Evolutionary conservation across 2,888 invertebrate species (phyloP).

Genomic region (Ametastegia equiseti): DNA sequence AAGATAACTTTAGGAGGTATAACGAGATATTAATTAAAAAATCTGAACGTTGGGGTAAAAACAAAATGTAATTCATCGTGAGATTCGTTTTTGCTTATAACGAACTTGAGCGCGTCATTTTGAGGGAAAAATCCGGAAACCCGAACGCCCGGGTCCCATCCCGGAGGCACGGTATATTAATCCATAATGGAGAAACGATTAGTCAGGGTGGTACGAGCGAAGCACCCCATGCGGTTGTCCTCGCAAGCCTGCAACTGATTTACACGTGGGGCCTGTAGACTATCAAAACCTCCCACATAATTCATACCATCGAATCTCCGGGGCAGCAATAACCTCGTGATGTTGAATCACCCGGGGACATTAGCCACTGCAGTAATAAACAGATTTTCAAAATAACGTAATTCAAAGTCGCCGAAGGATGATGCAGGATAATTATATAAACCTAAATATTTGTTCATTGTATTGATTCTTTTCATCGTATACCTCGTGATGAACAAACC

Average conservation of each 20-base stretch:
- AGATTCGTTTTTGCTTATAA: conserved; percentile 9
- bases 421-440: no score
- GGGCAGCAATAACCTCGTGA: conserved; percentile 19
- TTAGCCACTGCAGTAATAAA: conserved; percentile 11
- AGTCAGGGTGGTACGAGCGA: conserved; percentile 65
- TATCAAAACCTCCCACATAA: conserved; percentile 39
- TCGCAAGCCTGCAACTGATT: conserved; percentile 72
- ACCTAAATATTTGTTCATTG: no score
- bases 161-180: conserved; percentile 64
- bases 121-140: not conserved
- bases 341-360: conserved; percentile 9
- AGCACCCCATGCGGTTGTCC: conserved; percentile 49
- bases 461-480: no score
- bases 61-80: not conserved
- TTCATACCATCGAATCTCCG: conserved; percentile 30
- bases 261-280: conserved; percentile 58
- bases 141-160: conserved; percentile 6
- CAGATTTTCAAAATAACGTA: not conserved
- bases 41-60: not conserved
- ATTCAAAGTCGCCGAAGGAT: no score
- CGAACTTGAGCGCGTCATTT: not conserved
- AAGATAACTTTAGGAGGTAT: not conserved
- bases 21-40: not conserved
- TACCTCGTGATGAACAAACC: no score
- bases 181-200: conserved; percentile 74